Evolutionary conservation across 2,888 invertebrate genomes (phyloP), one percentile per base, ranked within the genome.

Genomic region (Caenorhabditis angaria): DNA sequence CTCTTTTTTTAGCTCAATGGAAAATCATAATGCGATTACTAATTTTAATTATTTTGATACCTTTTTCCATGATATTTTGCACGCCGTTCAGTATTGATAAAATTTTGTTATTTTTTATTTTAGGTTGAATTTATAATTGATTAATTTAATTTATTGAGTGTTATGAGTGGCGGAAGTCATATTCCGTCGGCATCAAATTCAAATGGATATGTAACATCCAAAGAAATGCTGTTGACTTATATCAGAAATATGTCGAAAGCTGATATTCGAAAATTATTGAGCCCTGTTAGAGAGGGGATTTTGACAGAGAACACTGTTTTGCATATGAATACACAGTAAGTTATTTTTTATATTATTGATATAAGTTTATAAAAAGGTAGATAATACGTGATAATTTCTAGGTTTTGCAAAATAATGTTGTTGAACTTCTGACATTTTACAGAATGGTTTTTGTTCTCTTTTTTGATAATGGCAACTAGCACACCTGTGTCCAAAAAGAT

Each of bases 281-380:
- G 74, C 14, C 83, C 83, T 8, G 73, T 83, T 10, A 70, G 76
- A 71, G 82, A 80, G 54, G 78, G 81, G 8, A 63, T 83, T 12
- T 53, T 83, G 14, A 80, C 78, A 10, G 82, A 82, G 29, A 80
- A 83, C 35, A 81, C 83, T 18, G 72, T 82, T 51, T 71, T 83
- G 12, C 77, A 80, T 61, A 74, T 83, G 72, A 81, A 83, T 63
- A 81, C 78, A 10, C 68, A 77, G 83, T 83, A 20, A 41, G 41
- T 41, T 41, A 10, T 18, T 14, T 32, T 22, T 55, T 24, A 24
- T 12, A 41, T 41, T n/a, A n/a, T n/a, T n/a, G n/a, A n/a, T n/a
- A n/a, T n/a, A n/a, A n/a, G n/a, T n/a, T n/a, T n/a, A n/a, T n/a
- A n/a, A n/a, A n/a, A n/a, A n/a, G n/a, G n/a, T n/a, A n/a, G n/a